Evolutionary conservation across 2,113 vertebrate genomes (phyloP).

Genomic region (Scytalopus superciliaris): DNA sequence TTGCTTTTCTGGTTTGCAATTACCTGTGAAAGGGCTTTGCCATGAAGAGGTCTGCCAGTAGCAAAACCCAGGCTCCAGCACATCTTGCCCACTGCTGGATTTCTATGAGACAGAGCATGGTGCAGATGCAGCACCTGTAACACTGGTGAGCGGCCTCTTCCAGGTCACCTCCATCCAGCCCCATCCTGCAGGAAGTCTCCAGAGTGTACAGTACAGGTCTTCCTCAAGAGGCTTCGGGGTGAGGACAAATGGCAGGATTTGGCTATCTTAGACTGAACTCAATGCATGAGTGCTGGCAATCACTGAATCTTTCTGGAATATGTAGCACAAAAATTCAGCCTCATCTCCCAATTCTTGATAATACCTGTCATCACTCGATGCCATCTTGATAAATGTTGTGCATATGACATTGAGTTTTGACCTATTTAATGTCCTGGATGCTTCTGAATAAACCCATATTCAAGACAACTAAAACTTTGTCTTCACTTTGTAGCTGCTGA

Average conservation of each 20-base stretch:
- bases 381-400: not conserved
- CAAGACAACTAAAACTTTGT: not conserved
- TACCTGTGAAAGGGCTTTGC: not conserved
- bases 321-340: not conserved
- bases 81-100: not conserved
- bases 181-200: not conserved
- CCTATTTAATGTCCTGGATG: not conserved
- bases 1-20: not conserved
- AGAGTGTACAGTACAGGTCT: not conserved
- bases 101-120: not conserved
- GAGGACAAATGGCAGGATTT: not conserved
- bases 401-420: not conserved
- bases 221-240: not conserved
- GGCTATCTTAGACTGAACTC: not conserved
- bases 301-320: not conserved
- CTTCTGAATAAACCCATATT: not conserved
- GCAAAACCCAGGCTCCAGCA: not conserved
- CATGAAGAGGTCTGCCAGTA: not conserved
- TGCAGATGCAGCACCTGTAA: not conserved
- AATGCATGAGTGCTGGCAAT: rapidly evolving
- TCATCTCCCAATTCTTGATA: not conserved
- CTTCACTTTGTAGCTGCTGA: not conserved
- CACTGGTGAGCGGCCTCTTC: rapidly evolving
- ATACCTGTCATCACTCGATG: not conserved
- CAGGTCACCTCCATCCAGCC: not conserved